Percentiles rank a stretch among this genome's conserved stretches.
Conservation (phyloP, 1,140 invertebrate species). For the Oryzaephilus surinamensis region DNA sequence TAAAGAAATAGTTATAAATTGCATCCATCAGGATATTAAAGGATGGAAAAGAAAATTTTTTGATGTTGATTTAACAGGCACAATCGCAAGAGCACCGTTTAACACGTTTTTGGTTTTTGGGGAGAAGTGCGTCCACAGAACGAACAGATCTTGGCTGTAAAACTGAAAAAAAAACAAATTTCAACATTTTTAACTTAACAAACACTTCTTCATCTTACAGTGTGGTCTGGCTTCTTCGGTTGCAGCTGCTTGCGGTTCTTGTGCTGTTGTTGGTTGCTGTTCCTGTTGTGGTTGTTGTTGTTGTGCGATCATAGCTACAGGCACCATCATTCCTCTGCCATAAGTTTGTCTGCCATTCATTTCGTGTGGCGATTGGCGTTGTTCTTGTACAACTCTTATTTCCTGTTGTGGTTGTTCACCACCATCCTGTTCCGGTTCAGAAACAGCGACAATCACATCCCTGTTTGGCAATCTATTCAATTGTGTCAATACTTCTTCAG, state of each 20-base stretch:
- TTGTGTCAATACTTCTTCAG: constrained; percentile 47
- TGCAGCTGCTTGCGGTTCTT: constrained; percentile 28
- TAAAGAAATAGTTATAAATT: too few relatives aligned
- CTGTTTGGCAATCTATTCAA: constrained; percentile 37
- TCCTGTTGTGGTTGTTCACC: constrained; percentile 15
- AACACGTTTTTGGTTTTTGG: constrained; percentile 43
- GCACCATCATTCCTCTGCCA: constrained; percentile 39
- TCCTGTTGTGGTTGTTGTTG: constrained; percentile 32
- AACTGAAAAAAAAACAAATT: constrained; percentile 36
- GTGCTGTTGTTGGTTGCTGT: too few relatives aligned
- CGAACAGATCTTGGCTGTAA: constrained; percentile 53
- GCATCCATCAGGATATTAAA: too few relatives aligned
- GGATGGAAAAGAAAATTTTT: too few relatives aligned
- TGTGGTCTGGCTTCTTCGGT: constrained; percentile 44
- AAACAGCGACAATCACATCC: constrained; percentile 29
- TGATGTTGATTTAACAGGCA: constrained; percentile 37
- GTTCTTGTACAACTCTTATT: constrained; percentile 28
- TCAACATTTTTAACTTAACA: not conserved
- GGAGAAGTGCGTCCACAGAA: constrained; percentile 36
- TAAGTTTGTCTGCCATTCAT: constrained; percentile 40
- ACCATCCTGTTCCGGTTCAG: constrained; percentile 28
- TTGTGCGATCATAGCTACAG: constrained; percentile 45
- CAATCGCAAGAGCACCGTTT: constrained; percentile 53
- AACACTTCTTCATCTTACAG: constrained; percentile 37
- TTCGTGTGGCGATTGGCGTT: constrained; percentile 34